A percentile compares a stretch with the other conserved stretches of the same genome.
phyloP scores from a whole-genome alignment of 2,888 invertebrate genomes.

The Ptychoptera albimana region DNA sequence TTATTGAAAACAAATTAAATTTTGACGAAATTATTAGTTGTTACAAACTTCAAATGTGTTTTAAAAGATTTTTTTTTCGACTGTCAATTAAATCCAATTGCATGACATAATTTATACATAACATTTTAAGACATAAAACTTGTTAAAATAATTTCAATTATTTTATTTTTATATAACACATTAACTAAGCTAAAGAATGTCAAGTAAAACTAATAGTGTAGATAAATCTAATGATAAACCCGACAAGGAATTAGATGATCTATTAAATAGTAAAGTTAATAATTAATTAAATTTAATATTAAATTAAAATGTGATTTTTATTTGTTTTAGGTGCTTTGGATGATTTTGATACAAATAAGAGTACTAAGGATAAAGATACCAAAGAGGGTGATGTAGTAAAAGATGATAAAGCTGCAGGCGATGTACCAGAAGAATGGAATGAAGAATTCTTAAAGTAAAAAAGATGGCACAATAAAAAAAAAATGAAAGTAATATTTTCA shows the following conservation, averaged over 20 bases:
- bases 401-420: conserved; percentile 17
- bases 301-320: conserved; percentile 1
- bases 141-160: no score
- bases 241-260: conserved; percentile 55
- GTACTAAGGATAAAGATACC: conserved; percentile 13
- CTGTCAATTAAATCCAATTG: no score
- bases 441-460: conserved; percentile 58
- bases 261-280: conserved; percentile 52
- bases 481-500: no score
- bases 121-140: no score
- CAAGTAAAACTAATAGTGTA: background rate
- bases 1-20: no score
- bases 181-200: no score
- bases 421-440: conserved; percentile 40
- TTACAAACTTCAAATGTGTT: no score
- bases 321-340: conserved; percentile 41
- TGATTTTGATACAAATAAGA: conserved; percentile 35
- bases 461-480: conserved; percentile 34
- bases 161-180: no score
- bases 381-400: conserved; percentile 11
- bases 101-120: no score
- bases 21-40: no score
- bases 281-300: background rate
- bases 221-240: background rate
- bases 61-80: no score